These are phyloP conservation scores for Vanessa atalanta DNA, from an alignment of 1,140 invertebrate species.

Conservation along the genomic window DNA sequence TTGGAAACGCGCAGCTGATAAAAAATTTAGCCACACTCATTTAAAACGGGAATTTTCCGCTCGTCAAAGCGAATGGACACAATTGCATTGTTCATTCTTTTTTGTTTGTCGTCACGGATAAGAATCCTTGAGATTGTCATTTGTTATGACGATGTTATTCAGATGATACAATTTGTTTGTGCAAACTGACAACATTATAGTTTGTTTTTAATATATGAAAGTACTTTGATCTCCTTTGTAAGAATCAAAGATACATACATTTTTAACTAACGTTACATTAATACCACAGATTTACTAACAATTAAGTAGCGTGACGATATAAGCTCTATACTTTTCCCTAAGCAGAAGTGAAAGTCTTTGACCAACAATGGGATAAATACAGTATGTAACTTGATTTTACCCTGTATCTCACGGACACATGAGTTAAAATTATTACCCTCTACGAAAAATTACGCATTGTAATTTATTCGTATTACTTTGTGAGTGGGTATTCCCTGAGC, in stretches of 20 bases:
- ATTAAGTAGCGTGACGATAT: no score
- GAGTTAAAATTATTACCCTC: not conserved
- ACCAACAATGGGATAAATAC: no score
- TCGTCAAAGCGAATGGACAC: constrained; percentile 11
- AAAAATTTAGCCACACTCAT: constrained; percentile 21
- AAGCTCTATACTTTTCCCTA: no score
- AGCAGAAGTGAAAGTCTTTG: no score
- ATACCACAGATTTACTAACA: no score
- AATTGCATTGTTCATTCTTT: constrained; percentile 17
- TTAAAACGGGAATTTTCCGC: constrained; percentile 12
- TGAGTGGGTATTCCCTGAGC: constrained; percentile 2
- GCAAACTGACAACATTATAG: not conserved
- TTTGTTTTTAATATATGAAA: not conserved
- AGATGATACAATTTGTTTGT: constrained; percentile 5
- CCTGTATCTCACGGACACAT: no score
- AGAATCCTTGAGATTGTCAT: constrained; percentile 1
- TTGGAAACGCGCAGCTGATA: constrained; percentile 6
- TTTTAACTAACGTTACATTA: no score
- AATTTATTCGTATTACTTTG: constrained; percentile 7
- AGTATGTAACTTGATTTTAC: no score
- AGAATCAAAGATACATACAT: no score
- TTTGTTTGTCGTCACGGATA: constrained; percentile 7
- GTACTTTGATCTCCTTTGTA: not conserved
- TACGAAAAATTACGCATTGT: constrained; percentile 3
- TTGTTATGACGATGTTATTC: constrained; percentile 10